These are phyloP conservation scores for Aleiodes sp. DNA, from an alignment of 1,140 invertebrate genomes.

Conservation along the genomic window DNA sequence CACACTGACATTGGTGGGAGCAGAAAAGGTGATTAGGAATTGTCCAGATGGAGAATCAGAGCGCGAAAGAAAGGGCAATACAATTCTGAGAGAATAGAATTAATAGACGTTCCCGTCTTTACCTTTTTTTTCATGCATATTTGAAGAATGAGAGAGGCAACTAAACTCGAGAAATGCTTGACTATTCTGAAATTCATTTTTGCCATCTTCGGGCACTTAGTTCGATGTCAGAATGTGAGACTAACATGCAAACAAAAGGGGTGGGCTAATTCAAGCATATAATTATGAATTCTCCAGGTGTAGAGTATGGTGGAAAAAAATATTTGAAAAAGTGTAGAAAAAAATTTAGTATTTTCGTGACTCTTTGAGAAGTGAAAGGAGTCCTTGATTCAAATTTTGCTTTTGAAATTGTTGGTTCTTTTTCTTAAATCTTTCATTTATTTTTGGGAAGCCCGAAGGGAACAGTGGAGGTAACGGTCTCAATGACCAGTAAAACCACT, in stretches of 20 bases:
- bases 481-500: constrained; percentile 17
- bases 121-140: too few relatives aligned
- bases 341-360: background rate
- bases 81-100: too few relatives aligned
- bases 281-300: background rate
- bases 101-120: too few relatives aligned
- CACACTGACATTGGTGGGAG: constrained; percentile 9
- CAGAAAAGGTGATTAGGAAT: constrained; percentile 11
- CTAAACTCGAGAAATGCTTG: too few relatives aligned
- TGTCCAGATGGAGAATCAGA: constrained; percentile 1
- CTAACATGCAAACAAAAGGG: background rate
- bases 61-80: background rate
- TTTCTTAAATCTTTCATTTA: background rate
- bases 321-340: too few relatives aligned
- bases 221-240: too few relatives aligned
- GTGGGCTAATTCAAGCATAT: background rate
- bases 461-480: background rate
- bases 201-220: too few relatives aligned
- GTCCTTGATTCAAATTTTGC: background rate
- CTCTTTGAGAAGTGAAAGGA: background rate
- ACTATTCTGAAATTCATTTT: too few relatives aligned
- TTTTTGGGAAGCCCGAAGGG: constrained; percentile 15
- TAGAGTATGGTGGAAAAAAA: too few relatives aligned
- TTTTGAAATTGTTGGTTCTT: background rate
- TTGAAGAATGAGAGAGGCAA: too few relatives aligned